Percentiles rank a stretch among this genome's conserved stretches.
Conservation (phyloP, 2,888 invertebrate genomes). For the Prosapia bicincta region DNA sequence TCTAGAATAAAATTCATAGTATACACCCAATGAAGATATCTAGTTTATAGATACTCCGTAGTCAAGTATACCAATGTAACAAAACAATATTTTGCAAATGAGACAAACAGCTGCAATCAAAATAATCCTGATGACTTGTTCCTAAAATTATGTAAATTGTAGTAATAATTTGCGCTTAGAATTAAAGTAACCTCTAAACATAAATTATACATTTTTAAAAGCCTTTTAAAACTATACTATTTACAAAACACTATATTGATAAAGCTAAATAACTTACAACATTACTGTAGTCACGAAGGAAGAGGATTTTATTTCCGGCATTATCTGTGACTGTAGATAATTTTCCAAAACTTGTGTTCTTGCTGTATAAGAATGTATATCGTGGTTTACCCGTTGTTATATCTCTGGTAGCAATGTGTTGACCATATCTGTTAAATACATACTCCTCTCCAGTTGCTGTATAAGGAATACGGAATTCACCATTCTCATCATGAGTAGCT, state of each 20-base stretch:
- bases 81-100: no score
- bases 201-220: not conserved
- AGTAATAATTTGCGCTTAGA: no score
- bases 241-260: not conserved
- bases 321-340: constrained; percentile 91
- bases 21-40: no score
- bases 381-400: constrained; percentile 91
- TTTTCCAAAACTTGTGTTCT: constrained; percentile 93
- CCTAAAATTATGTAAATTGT: no score
- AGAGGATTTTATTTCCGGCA: constrained; percentile 88
- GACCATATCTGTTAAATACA: constrained; percentile 85
- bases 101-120: no score
- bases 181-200: no score
- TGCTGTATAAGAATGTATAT: constrained; percentile 95
- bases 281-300: constrained; percentile 87
- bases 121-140: no score
- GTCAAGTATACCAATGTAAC: no score
- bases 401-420: constrained; percentile 93
- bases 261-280: constrained; percentile 54
- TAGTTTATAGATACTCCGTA: no score
- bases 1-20: no score
- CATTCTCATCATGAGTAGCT: constrained; percentile 81
- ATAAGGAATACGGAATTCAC: constrained; percentile 54
- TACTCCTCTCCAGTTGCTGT: constrained; percentile 89
- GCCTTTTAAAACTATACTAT: not conserved